Conservation (phyloP, 2,888 invertebrate genomes). For the Aspidiotus destructor region DNA sequence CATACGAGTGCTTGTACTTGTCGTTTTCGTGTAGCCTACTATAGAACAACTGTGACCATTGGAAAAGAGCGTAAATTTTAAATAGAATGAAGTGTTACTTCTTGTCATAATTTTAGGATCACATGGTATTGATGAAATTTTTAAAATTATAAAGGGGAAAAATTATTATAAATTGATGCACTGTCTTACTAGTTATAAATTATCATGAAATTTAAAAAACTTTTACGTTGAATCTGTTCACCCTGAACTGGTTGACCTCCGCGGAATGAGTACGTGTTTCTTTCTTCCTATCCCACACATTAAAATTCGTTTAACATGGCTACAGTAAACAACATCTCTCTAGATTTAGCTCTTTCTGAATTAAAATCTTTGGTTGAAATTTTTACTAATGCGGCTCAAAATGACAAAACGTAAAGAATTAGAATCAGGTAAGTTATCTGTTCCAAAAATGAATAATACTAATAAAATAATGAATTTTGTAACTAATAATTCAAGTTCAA, state of each 20-base stretch:
- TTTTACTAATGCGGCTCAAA: conserved; percentile 10
- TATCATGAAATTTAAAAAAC: conserved; percentile 3
- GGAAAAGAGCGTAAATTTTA: conserved; percentile 11
- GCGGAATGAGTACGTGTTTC: conserved; percentile 5
- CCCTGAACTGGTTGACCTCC: conserved; percentile 7
- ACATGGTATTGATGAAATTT: conserved; percentile 10
- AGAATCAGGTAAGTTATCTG: conserved; percentile 10
- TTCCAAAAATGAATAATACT: conserved; percentile 13
- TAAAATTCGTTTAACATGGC: conserved; percentile 9
- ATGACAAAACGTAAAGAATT: not conserved
- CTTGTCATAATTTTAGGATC: too few species aligned
- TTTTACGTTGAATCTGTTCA: conserved; percentile 12
- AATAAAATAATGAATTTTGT: conserved; percentile 10
- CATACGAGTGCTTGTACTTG: conserved; percentile 15
- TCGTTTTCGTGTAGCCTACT: conserved; percentile 7
- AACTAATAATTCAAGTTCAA: conserved; percentile 6
- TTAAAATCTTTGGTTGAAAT: conserved; percentile 11
- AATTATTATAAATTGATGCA: conserved; percentile 7
- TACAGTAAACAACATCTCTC: conserved; percentile 12
- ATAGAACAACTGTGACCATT: too few species aligned
- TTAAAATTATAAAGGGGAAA: conserved; percentile 10
- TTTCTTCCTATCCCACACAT: conserved; percentile 5
- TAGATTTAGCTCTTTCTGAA: conserved; percentile 6
- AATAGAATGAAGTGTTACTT: conserved; percentile 12
- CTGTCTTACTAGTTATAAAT: conserved; percentile 13